Conservation (phyloP, 2,113 vertebrate genomes). For the Rhynchomys soricoides region DNA sequence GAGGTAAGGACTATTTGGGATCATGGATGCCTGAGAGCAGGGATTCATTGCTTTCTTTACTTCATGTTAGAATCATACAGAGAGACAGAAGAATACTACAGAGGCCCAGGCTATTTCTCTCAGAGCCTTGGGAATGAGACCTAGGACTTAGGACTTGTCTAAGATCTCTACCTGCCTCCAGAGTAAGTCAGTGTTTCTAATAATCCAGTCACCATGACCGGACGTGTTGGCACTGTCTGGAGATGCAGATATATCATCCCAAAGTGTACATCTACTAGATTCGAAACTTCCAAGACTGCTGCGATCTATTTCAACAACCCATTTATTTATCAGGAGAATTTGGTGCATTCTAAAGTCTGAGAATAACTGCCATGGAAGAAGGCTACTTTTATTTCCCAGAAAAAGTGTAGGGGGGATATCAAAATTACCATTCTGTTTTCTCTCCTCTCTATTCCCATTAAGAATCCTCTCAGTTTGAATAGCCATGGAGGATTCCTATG, state of each 20-base stretch:
- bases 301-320: background rate
- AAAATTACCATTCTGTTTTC: background rate
- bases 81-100: background rate
- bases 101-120: background rate
- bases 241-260: background rate
- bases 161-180: background rate
- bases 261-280: background rate
- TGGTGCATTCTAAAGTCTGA: background rate
- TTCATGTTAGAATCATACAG: background rate
- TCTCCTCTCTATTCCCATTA: background rate
- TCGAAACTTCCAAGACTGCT: background rate
- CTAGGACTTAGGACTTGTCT: background rate
- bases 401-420: background rate
- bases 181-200: background rate
- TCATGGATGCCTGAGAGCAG: background rate
- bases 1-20: background rate
- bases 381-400: background rate
- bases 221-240: background rate
- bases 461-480: background rate
- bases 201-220: background rate
- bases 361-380: background rate
- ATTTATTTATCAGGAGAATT: background rate
- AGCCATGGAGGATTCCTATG: background rate
- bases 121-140: background rate
- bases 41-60: background rate